Percentiles rank a stretch among this genome's conserved stretches.
Conservation (phyloP, 2,888 invertebrate species). For the Gari tellinella region DNA sequence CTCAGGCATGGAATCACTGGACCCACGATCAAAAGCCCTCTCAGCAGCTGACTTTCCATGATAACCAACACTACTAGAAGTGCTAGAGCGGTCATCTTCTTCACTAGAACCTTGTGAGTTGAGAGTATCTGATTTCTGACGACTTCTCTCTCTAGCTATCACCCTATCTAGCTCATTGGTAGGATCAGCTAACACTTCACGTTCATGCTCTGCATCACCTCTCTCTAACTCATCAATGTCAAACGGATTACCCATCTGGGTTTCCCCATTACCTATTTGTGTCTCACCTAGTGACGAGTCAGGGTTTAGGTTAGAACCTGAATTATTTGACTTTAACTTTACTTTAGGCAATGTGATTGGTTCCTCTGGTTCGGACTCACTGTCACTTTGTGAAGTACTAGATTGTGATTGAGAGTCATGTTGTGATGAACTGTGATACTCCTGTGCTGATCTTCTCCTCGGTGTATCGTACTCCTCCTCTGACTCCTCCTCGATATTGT, state of each 20-base stretch:
- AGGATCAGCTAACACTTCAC: conserved; percentile 10
- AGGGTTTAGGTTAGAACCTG: neutral
- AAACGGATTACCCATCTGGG: neutral
- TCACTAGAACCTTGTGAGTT: conserved; percentile 58
- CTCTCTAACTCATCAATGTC: conserved; percentile 5
- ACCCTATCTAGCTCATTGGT: conserved; percentile 50
- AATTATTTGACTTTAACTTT: conserved; percentile 38
- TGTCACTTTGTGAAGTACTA: neutral
- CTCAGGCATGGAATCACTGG: conserved; percentile 41
- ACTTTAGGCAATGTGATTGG: conserved; percentile 47
- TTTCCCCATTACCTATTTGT: neutral
- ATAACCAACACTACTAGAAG: conserved; percentile 48
- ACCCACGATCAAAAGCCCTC: conserved; percentile 53
- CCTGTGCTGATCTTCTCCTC: conserved; percentile 38
- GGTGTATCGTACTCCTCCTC: conserved; percentile 32
- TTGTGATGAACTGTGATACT: conserved; percentile 8
- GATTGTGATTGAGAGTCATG: conserved; percentile 2
- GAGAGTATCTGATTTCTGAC: conserved; percentile 39
- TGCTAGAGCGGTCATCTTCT: conserved; percentile 34
- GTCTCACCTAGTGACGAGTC: neutral
- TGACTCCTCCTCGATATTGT: conserved; percentile 45
- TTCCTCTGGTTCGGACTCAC: conserved; percentile 27
- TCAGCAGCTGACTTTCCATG: conserved; percentile 50
- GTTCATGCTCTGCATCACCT: conserved; percentile 8
- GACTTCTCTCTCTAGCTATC: conserved; percentile 51